These are phyloP conservation scores for Zaprionus inermis DNA, from an alignment of 1,140 invertebrate species.

Conservation along the genomic window DNA sequence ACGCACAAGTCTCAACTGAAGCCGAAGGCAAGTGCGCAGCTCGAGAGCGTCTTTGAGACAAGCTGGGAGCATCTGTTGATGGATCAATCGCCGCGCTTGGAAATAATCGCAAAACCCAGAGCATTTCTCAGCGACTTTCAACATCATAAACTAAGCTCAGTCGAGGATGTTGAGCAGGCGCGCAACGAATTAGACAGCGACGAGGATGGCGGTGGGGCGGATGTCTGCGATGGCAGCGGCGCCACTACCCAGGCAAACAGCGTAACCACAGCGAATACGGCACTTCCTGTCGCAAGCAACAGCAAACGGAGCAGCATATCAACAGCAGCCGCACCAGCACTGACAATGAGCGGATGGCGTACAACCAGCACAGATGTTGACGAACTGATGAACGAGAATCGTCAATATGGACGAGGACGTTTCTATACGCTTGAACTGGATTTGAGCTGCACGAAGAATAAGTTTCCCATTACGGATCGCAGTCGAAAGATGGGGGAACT, in stretches of 20 bases:
- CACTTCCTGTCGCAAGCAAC: slow-evolving; percentile 15
- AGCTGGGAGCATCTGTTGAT: slow-evolving; percentile 81
- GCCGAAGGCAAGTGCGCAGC: slow-evolving; percentile 64
- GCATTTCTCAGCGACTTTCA: not conserved
- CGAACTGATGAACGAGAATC: slow-evolving; percentile 67
- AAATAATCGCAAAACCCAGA: not conserved
- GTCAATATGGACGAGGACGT: slow-evolving; percentile 64
- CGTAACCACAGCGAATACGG: slow-evolving; percentile 33
- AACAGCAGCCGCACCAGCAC: slow-evolving; percentile 38
- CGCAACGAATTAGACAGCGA: slow-evolving; percentile 18
- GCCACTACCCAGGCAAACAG: slow-evolving; percentile 23
- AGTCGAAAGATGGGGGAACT: slow-evolving; percentile 22
- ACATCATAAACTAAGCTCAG: not conserved
- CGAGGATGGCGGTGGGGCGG: slow-evolving; percentile 24
- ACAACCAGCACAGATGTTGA: slow-evolving; percentile 12
- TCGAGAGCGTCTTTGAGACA: slow-evolving; percentile 82
- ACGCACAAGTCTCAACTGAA: slow-evolving; percentile 65
- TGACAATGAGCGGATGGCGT: not conserved
- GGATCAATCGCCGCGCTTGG: slow-evolving; percentile 60
- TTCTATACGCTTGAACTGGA: slow-evolving; percentile 81
- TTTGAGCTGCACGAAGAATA: slow-evolving; percentile 83
- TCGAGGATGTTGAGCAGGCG: not conserved
- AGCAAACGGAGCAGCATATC: slow-evolving; percentile 62
- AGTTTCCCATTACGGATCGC: slow-evolving; percentile 83
- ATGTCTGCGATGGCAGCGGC: slow-evolving; percentile 59